Base-by-base conservation (phyloP, 2,888 invertebrate species). In the Tiliacea citrago region DNA sequence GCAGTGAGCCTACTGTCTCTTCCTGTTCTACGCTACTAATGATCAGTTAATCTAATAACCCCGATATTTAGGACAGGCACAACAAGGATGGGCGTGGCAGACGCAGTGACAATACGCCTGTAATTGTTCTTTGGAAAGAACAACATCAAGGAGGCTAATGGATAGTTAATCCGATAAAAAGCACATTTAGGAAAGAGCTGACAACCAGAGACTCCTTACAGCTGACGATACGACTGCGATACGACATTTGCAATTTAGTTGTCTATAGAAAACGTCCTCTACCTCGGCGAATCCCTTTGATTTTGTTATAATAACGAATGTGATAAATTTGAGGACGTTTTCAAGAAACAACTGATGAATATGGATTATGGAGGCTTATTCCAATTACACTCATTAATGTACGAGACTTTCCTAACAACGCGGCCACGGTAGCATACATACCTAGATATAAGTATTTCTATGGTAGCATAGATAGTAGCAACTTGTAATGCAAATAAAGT, bases 121-220 rank as follows among this genome's bases (percentile, higher is more conserved):
- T 74, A 75, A 83, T 78, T 85, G 83, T 86, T 83, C 55, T 68
- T 71, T 61, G 63, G 70, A 83, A 88, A 86, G 78, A 83, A 86
- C 69, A 83, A 85, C 77, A 87, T 83, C 75, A 87, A 85, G 74
- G 76, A 77, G 86, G 86, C 88, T 91, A 90, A 91, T 90, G 87
- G 87, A 79, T 87, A 85, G 89, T 89, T 91, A 90, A 90, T 90
- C 88, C 86, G 90, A 91, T 91, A 88, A 89, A 89, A 82, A 80
- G 68, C 69, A 84, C 84, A 86, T 88, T 86, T 84, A 70, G 51
- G 71, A 74, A 73, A 84, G 75, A 75, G 73, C 71, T 79, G 70
- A 65, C 72, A 67, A 42, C 39, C 55, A 61, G n/a, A 13, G 6
- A 7, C 2, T 35, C 2, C 67, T 79, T 68, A 12, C 0, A 66